A percentile compares a stretch with the other conserved stretches of the same genome.
These are phyloP conservation scores for Brachionus rotundiformis DNA, from an alignment of 1,140 invertebrate species.

Conservation along the genomic window DNA sequence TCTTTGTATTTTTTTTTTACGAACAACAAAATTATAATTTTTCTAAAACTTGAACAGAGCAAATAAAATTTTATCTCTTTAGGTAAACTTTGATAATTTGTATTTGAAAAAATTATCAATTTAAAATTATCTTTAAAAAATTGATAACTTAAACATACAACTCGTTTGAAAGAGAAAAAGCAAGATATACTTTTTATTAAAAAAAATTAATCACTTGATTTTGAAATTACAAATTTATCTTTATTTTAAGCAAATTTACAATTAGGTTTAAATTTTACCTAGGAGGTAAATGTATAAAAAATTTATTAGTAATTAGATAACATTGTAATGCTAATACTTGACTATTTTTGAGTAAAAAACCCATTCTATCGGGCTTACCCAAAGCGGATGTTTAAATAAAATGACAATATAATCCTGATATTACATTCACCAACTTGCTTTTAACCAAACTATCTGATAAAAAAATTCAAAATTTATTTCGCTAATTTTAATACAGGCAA, in stretches of 20 bases:
- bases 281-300: neutral
- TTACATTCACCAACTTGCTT: too few species aligned
- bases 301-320: slow-evolving; percentile 36
- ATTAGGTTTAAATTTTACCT: neutral
- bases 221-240: slow-evolving; percentile 42
- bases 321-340: neutral
- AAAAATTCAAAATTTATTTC: too few species aligned
- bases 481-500: too few species aligned
- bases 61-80: neutral
- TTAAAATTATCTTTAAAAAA: neutral
- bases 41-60: too few species aligned
- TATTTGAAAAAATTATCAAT: slow-evolving; percentile 21
- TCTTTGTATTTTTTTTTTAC: slow-evolving; percentile 5
- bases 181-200: neutral
- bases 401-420: too few species aligned
- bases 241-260: slow-evolving; percentile 8
- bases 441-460: too few species aligned
- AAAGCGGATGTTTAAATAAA: too few species aligned
- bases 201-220: slow-evolving; percentile 4
- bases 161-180: neutral
- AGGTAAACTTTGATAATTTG: slow-evolving; percentile 21
- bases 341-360: too few species aligned
- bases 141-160: neutral
- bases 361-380: too few species aligned
- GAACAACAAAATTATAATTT: too few species aligned